A percentile compares a stretch with the other conserved stretches of the same genome.
phyloP scores from a whole-genome alignment of 2,888 invertebrate genomes.

The Atrina japonica region DNA sequence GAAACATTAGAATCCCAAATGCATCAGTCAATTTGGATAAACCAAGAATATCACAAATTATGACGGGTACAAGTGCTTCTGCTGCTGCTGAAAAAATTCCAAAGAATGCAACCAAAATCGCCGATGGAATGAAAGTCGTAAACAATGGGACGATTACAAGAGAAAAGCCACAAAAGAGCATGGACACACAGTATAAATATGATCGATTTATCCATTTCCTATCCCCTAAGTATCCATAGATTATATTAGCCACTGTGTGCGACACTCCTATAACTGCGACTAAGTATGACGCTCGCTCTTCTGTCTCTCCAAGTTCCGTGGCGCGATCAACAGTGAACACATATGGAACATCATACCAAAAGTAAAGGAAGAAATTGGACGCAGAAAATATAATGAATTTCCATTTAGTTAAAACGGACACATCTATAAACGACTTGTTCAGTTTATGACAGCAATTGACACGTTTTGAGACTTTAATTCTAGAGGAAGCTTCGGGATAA shows the following conservation, averaged over 20 bases:
- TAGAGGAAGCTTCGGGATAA: neutral
- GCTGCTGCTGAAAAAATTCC: slow-evolving; percentile 95
- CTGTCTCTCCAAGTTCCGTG: slow-evolving; percentile 83
- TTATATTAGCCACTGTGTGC: slow-evolving; percentile 88
- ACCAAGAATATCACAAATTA: slow-evolving; percentile 93
- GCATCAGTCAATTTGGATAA: slow-evolving; percentile 93
- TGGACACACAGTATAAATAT: slow-evolving; percentile 90
- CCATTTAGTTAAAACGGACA: slow-evolving; percentile 53
- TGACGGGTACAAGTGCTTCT: slow-evolving; percentile 88
- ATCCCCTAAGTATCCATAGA: slow-evolving; percentile 94
- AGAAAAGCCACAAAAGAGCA: slow-evolving; percentile 82
- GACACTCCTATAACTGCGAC: slow-evolving; percentile 88
- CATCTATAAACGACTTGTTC: slow-evolving; percentile 35
- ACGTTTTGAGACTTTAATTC: too few relatives aligned
- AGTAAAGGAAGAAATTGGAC: slow-evolving; percentile 92
- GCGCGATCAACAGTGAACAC: slow-evolving; percentile 92
- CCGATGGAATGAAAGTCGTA: slow-evolving; percentile 51
- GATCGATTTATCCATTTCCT: slow-evolving; percentile 89
- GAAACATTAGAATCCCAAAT: slow-evolving; percentile 91
- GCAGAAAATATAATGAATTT: slow-evolving; percentile 46
- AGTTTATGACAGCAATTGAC: too few relatives aligned
- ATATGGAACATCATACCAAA: slow-evolving; percentile 95
- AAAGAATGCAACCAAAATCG: slow-evolving; percentile 82
- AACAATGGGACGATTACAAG: slow-evolving; percentile 66
- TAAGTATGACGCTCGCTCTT: slow-evolving; percentile 84